A percentile compares a stretch with the other conserved stretches of the same genome.
Conservation (phyloP, 2,888 invertebrate genomes). For the Caenorhabditis sinica region DNA sequence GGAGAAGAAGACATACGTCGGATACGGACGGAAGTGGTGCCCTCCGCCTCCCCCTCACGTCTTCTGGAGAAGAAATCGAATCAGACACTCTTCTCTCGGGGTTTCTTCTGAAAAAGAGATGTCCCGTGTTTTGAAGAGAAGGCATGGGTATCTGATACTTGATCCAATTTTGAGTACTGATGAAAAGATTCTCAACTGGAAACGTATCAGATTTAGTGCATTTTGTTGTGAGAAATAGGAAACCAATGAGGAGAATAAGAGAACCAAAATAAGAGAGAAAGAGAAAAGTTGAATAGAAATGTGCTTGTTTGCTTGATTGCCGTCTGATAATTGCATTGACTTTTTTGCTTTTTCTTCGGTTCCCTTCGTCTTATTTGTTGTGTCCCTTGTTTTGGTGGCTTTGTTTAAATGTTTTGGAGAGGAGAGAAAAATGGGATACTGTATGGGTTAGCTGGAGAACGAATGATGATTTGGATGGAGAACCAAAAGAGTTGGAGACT, state of each 20-base stretch:
- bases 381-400: constrained; percentile 1
- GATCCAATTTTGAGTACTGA: constrained; percentile 44
- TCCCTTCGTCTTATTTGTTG: constrained; percentile 6
- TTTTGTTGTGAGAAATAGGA: constrained; percentile 6
- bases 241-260: constrained; percentile 9
- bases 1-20: constrained; percentile 33
- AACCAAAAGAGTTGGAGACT: too few species aligned
- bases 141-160: constrained; percentile 28
- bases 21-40: constrained; percentile 46
- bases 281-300: constrained; percentile 20
- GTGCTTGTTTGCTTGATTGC: constrained; percentile 36
- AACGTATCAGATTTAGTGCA: constrained; percentile 19
- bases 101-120: neutral
- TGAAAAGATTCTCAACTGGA: neutral
- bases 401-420: constrained; percentile 6
- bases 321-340: constrained; percentile 43
- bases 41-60: constrained; percentile 36
- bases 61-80: constrained; percentile 41
- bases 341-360: constrained; percentile 20
- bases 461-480: too few species aligned
- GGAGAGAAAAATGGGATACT: constrained; percentile 8
- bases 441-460: too few species aligned
- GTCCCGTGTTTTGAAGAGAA: neutral
- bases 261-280: neutral
- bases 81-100: constrained; percentile 45